These are phyloP conservation scores for Chelon auratus DNA, from an alignment of 2,797 vertebrate species.

Conservation along the genomic window DNA sequence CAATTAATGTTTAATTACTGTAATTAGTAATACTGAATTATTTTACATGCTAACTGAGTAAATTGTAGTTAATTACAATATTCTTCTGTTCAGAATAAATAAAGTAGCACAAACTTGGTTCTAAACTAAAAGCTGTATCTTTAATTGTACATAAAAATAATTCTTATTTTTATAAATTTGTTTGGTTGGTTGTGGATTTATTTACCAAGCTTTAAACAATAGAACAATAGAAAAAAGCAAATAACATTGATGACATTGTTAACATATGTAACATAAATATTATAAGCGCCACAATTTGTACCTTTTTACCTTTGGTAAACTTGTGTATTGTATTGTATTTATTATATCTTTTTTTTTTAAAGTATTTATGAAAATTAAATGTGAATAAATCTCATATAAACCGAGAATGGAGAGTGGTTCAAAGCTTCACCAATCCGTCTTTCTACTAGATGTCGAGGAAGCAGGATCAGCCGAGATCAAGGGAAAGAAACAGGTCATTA, in stretches of 20 bases:
- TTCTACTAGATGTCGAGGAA: slow-evolving; percentile 41
- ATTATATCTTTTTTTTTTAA: background rate
- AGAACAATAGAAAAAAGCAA: no score
- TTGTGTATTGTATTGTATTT: no score
- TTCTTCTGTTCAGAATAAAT: background rate
- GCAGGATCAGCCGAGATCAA: slow-evolving; percentile 69
- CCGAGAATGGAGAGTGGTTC: slow-evolving; percentile 13
- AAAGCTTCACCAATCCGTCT: slow-evolving; percentile 43
- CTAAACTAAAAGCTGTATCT: background rate
- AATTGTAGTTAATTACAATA: background rate
- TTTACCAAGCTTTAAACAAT: no score
- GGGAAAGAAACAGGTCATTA: slow-evolving; percentile 70
- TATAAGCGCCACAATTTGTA: no score
- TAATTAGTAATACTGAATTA: no score
- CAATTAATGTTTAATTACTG: background rate
- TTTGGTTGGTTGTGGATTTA: background rate
- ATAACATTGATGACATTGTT: no score
- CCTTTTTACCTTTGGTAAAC: no score
- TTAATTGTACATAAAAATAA: background rate
- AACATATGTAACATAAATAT: no score
- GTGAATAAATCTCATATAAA: slow-evolving; percentile 22
- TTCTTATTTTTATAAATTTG: background rate
- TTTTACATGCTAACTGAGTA: no score
- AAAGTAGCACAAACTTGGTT: background rate
- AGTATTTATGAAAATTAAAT: slow-evolving; percentile 38